Base-by-base conservation (phyloP, 2,113 vertebrate species). In the Herpetotheres cachinnans region DNA sequence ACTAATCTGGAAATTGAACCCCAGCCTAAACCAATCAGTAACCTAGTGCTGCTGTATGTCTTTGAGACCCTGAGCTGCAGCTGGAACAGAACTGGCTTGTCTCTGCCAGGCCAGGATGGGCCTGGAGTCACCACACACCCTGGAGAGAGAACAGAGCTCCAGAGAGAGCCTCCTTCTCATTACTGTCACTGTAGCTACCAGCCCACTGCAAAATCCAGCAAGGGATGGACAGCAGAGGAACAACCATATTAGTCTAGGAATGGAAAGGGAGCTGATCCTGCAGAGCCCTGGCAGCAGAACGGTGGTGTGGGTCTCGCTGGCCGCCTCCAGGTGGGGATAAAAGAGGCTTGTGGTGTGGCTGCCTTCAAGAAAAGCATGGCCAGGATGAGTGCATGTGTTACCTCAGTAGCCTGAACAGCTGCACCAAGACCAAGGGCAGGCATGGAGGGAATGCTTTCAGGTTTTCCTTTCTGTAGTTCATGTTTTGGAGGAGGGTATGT, bases 381-480 rank as follows among this genome's bases (percentile, higher is more conserved):
- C 63, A 44, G 63, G 32, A 32, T 7, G 47, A 47, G 42, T 22
- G 42, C 49, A n/a, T 21, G 0, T 7, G 42, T 13, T 13, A 24
- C 59, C 76, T 63, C 0, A 5, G 34, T 27, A 88, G 49, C 59
- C 40, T 13, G 6, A 42, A 47, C 42, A 38, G 38, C 88, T n/a
- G 44, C 2, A 1, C 13, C 2, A 19, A 66, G 62, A 3, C 38
- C 18, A 3, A 0, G 3, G 20, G 26, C 50, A n/a, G 46, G 34
- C 7, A 3, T 14, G 25, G 34, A 78, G 38, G 30, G 38, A 56
- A 47, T 6, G 20, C 13, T 44, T 44, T 18, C 56, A 13, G 44
- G 49, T 36, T 22, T 61, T 84, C 65, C 42, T 77, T 54, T 47
- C 36, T 1, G 2, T 7, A 25, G 49, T 3, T 55, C 58, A 7